phyloP scores from a whole-genome alignment of 2,113 vertebrate species.

The Istiophorus platypterus region DNA sequence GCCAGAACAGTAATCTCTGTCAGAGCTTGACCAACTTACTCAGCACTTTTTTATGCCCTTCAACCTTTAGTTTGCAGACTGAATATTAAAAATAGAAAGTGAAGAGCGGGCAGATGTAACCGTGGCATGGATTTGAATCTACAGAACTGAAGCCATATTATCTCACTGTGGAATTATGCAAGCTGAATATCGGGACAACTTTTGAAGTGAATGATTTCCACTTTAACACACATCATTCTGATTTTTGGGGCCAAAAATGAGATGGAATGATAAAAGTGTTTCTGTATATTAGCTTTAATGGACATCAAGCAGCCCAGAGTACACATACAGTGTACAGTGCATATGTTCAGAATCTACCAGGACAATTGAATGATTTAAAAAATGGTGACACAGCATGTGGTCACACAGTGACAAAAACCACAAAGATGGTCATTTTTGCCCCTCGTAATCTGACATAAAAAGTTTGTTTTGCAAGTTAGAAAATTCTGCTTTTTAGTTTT shows the following conservation, averaged over 20 bases:
- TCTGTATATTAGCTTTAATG: constrained; percentile 24
- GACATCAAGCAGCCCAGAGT: constrained; percentile 7
- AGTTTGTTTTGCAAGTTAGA: not conserved
- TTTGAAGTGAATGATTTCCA: constrained; percentile 11
- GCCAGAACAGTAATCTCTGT: constrained; percentile 30
- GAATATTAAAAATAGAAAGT: constrained; percentile 46
- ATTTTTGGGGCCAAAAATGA: constrained; percentile 10
- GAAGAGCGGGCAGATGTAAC: constrained; percentile 18
- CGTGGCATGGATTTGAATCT: constrained; percentile 25
- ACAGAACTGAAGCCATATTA: constrained; percentile 16
- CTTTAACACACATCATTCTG: constrained; percentile 3
- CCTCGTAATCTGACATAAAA: not conserved
- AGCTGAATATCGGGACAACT: constrained; percentile 1
- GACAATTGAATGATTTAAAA: constrained; percentile 18
- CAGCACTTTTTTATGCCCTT: constrained; percentile 44
- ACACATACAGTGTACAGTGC: not conserved
- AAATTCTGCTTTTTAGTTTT: constrained; percentile 1
- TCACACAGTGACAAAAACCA: constrained; percentile 1
- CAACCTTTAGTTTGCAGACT: constrained; percentile 36
- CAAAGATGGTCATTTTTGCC: not conserved
- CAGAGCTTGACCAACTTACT: constrained; percentile 34
- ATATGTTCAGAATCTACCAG: constrained; percentile 2
- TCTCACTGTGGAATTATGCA: constrained; percentile 25
- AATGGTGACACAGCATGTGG: not conserved
- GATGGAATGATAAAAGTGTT: constrained; percentile 16